Evolutionary conservation across 2,113 vertebrate genomes (phyloP), one percentile per base, ranked within the genome.

Genomic region (Podarcis muralis): DNA sequence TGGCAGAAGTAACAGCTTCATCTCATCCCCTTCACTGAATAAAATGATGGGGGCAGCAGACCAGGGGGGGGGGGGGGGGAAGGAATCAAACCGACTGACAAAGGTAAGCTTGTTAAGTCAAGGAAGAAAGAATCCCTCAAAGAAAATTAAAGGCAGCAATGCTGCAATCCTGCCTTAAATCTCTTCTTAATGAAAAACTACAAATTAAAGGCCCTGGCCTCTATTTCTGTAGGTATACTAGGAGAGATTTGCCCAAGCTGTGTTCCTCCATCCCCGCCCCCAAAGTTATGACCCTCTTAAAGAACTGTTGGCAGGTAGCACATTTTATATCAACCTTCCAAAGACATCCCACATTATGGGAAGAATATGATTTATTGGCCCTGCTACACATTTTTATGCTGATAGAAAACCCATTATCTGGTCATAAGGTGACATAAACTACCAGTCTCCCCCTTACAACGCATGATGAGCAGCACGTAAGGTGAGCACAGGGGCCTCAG

Each of bases 41-140:
- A 87, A 40, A 81, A 81, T 30, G 18, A 12, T 3, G 4, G 22
- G 69, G 30, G 69, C 69, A 69, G 68, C 65, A 69, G 66, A 11
- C 9, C 5, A 7, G 30, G 11, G n/a, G 25, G 4, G 62, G 30
- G 30, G 13, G 16, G 9, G 32, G 5, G 30, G 32, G 5, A 18
- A 1, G 40, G 35, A 71, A 84, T 53, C 40, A 80, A 75, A 87
- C 12, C 18, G 13, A 75, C 72, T 92, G 27, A 25, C 65, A 91
- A 93, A 95, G 20, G 35, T 81, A 71, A 89, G 23, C 16, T 87
- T 81, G 81, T 76, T 66, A 37, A 93, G 92, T 1, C 37, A n/a
- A 90, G 84, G 1, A 16, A 87, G 76, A 77, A 23, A 43, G 1
- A 85, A 79, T 59, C 88, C 69, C 77, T 22, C 76, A 83, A 5